phyloP scores from a whole-genome alignment of 2,113 vertebrate species.

The Dasyornis broadbenti region DNA sequence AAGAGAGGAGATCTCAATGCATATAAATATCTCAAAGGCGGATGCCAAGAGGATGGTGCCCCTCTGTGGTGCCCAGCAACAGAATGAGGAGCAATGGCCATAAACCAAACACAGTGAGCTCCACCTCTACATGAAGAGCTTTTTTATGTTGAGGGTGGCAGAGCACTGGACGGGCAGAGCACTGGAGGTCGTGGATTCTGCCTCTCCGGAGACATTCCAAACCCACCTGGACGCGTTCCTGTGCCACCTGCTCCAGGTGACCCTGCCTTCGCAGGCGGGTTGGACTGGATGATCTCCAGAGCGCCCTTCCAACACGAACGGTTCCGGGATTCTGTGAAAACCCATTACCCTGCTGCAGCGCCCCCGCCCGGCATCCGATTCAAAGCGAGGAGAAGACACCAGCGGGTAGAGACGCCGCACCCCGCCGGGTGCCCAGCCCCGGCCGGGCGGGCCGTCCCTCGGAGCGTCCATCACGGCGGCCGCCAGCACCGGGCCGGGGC shows the following conservation, averaged over 20 bases:
- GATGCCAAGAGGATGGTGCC: not conserved
- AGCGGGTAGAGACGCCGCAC: no score
- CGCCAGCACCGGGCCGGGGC: no score
- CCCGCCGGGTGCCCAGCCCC: accelerated
- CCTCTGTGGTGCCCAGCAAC: not conserved
- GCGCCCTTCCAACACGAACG: not conserved
- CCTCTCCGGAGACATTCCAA: no score
- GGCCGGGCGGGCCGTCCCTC: no score
- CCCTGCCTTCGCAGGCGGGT: not conserved
- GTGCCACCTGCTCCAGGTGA: not conserved
- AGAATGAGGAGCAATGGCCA: not conserved
- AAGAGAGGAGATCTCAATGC: not conserved
- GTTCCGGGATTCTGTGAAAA: no score
- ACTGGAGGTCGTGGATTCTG: accelerated
- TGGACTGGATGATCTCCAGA: accelerated
- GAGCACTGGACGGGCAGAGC: not conserved
- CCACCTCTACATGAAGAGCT: not conserved
- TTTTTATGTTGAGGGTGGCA: accelerated
- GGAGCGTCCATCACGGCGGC: no score
- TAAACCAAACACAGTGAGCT: accelerated
- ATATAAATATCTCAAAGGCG: accelerated
- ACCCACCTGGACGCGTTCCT: accelerated
- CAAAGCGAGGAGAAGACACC: no score
- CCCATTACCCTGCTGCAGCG: not conserved
- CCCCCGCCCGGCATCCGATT: accelerated